Conservation (phyloP, 2,888 invertebrate genomes). For the Orthonychiurus folsomi region DNA sequence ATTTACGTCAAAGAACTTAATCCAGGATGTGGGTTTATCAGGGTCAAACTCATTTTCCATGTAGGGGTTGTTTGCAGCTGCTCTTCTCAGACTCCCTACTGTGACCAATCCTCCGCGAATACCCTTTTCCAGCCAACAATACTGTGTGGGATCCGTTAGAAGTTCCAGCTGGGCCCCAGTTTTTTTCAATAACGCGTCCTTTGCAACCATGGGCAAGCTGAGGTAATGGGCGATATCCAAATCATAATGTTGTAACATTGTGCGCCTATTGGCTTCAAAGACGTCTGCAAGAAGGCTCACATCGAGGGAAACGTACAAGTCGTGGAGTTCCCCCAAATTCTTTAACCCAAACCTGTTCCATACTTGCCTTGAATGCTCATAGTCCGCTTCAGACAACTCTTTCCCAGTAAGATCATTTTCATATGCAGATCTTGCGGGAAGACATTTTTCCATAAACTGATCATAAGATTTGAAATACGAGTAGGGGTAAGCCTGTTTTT, state of each 20-base stretch:
- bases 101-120: slow-evolving; percentile 38
- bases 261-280: background rate
- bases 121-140: slow-evolving; percentile 30
- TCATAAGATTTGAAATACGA: background rate
- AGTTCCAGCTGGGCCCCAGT: background rate
- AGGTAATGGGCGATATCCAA: slow-evolving; percentile 16
- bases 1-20: slow-evolving; percentile 43
- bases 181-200: background rate
- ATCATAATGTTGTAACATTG: slow-evolving; percentile 12
- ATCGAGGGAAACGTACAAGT: slow-evolving; percentile 3
- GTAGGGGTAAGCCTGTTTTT: slow-evolving; percentile 7
- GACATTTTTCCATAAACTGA: background rate
- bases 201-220: slow-evolving; percentile 7
- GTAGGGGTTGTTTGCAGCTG: slow-evolving; percentile 42
- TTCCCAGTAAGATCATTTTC: slow-evolving; percentile 3
- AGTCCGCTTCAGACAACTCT: background rate
- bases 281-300: slow-evolving; percentile 5
- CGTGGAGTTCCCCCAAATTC: background rate
- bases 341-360: background rate
- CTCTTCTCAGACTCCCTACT: slow-evolving; percentile 33
- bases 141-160: slow-evolving; percentile 1
- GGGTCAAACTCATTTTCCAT: slow-evolving; percentile 35
- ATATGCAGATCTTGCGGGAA: slow-evolving; percentile 2
- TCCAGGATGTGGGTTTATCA: slow-evolving; percentile 26
- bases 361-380: background rate